phyloP scores from a whole-genome alignment of 2,113 vertebrate species.

The cat (Felis catus) region F.catus_Fca126_mat1.0 CM031415.1:121001501-121002000 shows the following conservation, averaged over 20 bases:
- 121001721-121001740: slow-evolving; percentile 6
- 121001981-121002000: neutral
- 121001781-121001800: neutral
- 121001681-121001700: slow-evolving; percentile 57
- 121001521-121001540: slow-evolving; percentile 54
- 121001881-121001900: slow-evolving; percentile 4
- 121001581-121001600: slow-evolving; percentile 44
- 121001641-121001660: slow-evolving; percentile 58
- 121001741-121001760: slow-evolving; percentile 34
- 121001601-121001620: slow-evolving; percentile 66
- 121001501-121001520: slow-evolving; percentile 64
- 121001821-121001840: neutral
- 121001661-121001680: slow-evolving; percentile 47
- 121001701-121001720: slow-evolving; percentile 43
- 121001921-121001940: slow-evolving; percentile 25
- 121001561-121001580: slow-evolving; percentile 29
- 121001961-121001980: neutral
- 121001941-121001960: neutral
- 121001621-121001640: slow-evolving; percentile 42
- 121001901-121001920: neutral
- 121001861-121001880: slow-evolving; percentile 44
- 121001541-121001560: slow-evolving; percentile 43
- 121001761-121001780: neutral
- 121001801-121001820: neutral
- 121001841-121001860: neutral